Conservation (phyloP, 2,797 vertebrate genomes). For the Darevskia mixta region DNA sequence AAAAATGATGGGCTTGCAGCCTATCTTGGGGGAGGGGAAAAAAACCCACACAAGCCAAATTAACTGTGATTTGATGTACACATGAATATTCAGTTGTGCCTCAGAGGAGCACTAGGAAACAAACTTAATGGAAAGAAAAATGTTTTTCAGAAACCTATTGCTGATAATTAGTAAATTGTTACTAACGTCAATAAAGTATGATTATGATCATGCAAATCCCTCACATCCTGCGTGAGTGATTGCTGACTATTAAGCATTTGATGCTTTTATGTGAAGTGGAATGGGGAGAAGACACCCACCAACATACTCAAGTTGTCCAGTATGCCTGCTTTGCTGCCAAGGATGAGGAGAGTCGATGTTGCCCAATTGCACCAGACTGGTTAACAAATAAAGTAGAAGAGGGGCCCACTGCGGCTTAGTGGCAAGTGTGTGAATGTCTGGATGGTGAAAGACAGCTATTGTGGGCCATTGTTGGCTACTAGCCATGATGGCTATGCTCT, state of each 20-base stretch:
- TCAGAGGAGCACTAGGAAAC: slow-evolving; percentile 62
- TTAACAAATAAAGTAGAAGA: background rate
- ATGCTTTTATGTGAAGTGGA: background rate
- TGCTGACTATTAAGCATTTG: background rate
- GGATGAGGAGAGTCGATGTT: background rate
- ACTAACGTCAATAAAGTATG: slow-evolving; percentile 53
- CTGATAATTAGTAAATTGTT: slow-evolving; percentile 65
- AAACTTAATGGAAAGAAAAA: slow-evolving; percentile 65
- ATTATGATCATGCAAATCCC: slow-evolving; percentile 45
- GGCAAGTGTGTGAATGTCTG: background rate
- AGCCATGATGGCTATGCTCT: too few relatives aligned
- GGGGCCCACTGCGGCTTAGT: background rate
- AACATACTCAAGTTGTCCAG: background rate
- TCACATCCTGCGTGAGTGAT: slow-evolving; percentile 26
- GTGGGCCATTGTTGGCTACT: too few relatives aligned
- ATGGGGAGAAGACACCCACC: background rate
- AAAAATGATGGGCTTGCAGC: slow-evolving; percentile 48
- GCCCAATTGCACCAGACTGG: background rate
- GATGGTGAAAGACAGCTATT: background rate
- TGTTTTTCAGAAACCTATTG: slow-evolving; percentile 57
- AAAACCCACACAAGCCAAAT: slow-evolving; percentile 46
- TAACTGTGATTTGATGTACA: slow-evolving; percentile 60
- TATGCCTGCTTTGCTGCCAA: background rate
- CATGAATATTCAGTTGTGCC: slow-evolving; percentile 65
- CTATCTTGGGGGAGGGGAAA: background rate